Percentiles rank a stretch among this genome's conserved stretches.
Conservation (phyloP, 1,140 invertebrate genomes). For the Schlechtendalia chinensis region DNA sequence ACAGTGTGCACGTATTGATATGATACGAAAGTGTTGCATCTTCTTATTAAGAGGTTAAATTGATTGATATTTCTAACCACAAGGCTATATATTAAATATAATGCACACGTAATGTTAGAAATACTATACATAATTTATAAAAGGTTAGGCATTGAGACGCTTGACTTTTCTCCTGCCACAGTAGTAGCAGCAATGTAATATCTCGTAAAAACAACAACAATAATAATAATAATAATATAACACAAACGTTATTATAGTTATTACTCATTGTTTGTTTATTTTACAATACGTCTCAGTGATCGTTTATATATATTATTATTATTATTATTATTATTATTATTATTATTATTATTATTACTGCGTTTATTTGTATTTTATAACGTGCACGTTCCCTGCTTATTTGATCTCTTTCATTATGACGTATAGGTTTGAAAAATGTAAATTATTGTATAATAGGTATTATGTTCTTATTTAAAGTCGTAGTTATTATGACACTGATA, state of each 20-base stretch:
- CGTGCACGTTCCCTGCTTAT: no score
- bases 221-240: background rate
- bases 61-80: background rate
- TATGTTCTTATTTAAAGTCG: background rate
- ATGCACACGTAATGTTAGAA: background rate
- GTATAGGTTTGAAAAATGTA: no score
- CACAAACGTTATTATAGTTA: constrained; percentile 1
- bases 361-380: constrained; percentile 15
- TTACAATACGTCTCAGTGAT: background rate
- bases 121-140: background rate
- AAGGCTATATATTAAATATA: background rate
- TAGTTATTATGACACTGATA: background rate
- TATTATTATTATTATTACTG: no score
- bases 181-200: background rate
- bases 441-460: no score
- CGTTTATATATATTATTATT: background rate
- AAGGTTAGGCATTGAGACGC: background rate
- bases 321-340: background rate
- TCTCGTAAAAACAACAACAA: no score
- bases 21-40: no score
- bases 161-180: background rate
- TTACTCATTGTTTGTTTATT: constrained; percentile 28
- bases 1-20: no score
- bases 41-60: background rate
- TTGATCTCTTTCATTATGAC: background rate